A percentile compares a stretch with the other conserved stretches of the same genome.
These are phyloP conservation scores for Peromyscus aztecus DNA, from an alignment of 2,797 vertebrate genomes.

Conservation along the genomic window DNA sequence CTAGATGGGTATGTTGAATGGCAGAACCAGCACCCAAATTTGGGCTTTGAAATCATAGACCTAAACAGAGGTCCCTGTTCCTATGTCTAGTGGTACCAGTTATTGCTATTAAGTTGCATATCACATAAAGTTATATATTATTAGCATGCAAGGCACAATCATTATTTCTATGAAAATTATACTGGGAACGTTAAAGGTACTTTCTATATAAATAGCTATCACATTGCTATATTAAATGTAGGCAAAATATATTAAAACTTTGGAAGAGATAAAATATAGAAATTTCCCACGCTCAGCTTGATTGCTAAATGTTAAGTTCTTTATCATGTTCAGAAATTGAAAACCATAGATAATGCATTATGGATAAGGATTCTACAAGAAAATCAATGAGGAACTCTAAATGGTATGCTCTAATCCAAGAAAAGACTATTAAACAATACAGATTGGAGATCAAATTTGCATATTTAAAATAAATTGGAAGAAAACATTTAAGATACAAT, in stretches of 20 bases:
- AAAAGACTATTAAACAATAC: constrained; percentile 8
- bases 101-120: constrained; percentile 11
- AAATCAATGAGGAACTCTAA: constrained; percentile 44
- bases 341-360: constrained; percentile 55
- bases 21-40: not conserved
- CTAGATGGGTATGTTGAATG: not conserved
- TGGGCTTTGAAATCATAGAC: not conserved
- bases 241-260: constrained; percentile 42
- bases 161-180: constrained; percentile 61
- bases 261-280: constrained; percentile 54
- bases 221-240: constrained; percentile 15
- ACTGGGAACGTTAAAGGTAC: not conserved
- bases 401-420: not conserved
- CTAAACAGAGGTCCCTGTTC: not conserved
- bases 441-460: constrained; percentile 1
- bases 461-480: constrained; percentile 50
- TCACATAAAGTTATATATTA: not conserved
- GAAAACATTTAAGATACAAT: constrained; percentile 52
- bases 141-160: not conserved
- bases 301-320: constrained; percentile 45
- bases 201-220: not conserved
- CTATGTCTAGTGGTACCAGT: not conserved
- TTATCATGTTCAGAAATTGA: constrained; percentile 48
- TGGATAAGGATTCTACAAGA: constrained; percentile 42
- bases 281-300: constrained; percentile 12